These are phyloP conservation scores for Apamea epomidion DNA, from an alignment of 2,888 invertebrate genomes.

Conservation along the genomic window DNA sequence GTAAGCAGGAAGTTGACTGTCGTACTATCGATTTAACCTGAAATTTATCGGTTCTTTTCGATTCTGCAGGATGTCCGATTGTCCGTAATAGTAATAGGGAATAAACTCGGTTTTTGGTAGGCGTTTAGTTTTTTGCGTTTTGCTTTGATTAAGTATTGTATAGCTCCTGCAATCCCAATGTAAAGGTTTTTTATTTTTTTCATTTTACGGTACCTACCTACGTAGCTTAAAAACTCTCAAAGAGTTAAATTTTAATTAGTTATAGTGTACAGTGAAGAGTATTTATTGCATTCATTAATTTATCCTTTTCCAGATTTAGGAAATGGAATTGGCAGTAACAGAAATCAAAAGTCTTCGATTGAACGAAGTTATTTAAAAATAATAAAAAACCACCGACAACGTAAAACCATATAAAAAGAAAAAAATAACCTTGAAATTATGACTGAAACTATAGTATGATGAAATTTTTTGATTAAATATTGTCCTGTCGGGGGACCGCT, in stretches of 20 bases:
- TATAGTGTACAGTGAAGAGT: no score
- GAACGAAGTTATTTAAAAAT: not conserved
- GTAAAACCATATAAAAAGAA: no score
- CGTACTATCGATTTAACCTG: conserved; percentile 28
- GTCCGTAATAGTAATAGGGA: not conserved
- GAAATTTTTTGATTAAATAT: no score
- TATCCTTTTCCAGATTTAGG: no score
- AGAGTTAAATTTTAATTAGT: no score
- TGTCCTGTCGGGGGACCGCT: no score
- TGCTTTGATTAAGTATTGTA: not conserved
- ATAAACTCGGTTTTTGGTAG: not conserved
- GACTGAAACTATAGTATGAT: no score
- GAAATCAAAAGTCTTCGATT: not conserved
- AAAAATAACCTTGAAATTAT: no score
- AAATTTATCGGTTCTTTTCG: conserved; percentile 24
- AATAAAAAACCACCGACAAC: no score
- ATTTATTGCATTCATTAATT: no score
- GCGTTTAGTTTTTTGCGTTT: not conserved
- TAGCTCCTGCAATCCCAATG: not conserved
- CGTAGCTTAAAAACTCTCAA: not conserved
- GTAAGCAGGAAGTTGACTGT: conserved; percentile 35
- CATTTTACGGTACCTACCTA: not conserved
- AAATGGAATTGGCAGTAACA: not conserved
- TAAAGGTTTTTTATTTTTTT: no score
- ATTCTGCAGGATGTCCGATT: conserved; percentile 2